Percentiles rank a stretch among this genome's conserved stretches.
Conservation (phyloP, 2,888 invertebrate genomes). For the Hirtodrosophila alboralis region DNA sequence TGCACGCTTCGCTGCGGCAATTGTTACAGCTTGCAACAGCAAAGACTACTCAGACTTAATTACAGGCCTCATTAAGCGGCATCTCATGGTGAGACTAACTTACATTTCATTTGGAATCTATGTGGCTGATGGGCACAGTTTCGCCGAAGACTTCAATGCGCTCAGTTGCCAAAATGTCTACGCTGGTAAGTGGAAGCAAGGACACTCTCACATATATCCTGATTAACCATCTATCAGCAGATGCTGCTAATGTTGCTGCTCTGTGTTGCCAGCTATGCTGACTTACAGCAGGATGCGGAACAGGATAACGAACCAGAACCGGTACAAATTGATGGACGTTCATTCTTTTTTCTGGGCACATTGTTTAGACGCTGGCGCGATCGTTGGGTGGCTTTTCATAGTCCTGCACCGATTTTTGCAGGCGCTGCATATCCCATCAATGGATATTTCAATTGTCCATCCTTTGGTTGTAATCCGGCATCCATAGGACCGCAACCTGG, state of each 20-base stretch:
- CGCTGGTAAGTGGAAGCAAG: conserved; percentile 24
- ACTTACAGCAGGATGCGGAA: conserved; percentile 17
- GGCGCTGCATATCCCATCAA: conserved; percentile 65
- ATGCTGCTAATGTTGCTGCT: conserved; percentile 44
- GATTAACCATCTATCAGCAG: background rate
- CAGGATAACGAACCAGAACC: conserved; percentile 26
- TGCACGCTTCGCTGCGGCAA: conserved; percentile 46
- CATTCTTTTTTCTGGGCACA: conserved; percentile 66
- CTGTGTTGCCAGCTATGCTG: conserved; percentile 9
- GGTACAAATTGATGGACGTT: conserved; percentile 58
- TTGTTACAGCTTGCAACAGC: conserved; percentile 12
- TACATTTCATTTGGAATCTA: background rate
- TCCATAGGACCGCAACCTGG: conserved; percentile 51
- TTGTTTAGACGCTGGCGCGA: conserved; percentile 75
- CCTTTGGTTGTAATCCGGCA: conserved; percentile 65
- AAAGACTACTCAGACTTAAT: conserved; percentile 38
- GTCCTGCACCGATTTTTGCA: conserved; percentile 60
- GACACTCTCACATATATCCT: background rate
- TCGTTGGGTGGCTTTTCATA: conserved; percentile 67
- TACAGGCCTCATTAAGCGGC: conserved; percentile 65
- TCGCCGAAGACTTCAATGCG: conserved; percentile 28
- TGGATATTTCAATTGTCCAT: conserved; percentile 63
- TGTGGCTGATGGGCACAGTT: conserved; percentile 40
- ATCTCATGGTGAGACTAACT: conserved; percentile 3
- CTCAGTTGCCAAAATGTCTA: conserved; percentile 55